Conservation (phyloP, 2,113 vertebrate genomes). For the Lepus europaeus region DNA sequence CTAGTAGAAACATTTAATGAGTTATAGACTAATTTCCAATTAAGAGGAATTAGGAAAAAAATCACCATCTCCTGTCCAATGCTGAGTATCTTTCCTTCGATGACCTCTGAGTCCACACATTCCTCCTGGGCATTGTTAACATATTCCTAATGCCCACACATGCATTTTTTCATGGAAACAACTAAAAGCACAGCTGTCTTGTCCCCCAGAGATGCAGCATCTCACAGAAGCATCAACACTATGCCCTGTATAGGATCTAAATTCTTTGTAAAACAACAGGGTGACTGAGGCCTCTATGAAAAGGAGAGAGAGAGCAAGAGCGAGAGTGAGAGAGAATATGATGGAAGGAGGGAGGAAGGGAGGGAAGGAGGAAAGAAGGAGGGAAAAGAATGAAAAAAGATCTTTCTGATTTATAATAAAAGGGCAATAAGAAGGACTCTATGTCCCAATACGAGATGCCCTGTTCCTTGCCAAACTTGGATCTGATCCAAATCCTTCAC, state of each 20-base stretch:
- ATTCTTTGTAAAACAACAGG: conserved; percentile 82
- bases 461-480: conserved; percentile 89
- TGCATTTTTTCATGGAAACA: conserved; percentile 93
- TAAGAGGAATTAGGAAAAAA: neutral
- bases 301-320: conserved; percentile 73
- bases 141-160: conserved; percentile 92
- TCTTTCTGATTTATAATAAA: conserved; percentile 87
- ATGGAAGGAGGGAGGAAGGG: conserved; percentile 57
- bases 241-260: conserved; percentile 91
- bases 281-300: conserved; percentile 79
- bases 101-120: neutral
- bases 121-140: conserved; percentile 88
- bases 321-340: too few relatives aligned
- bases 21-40: neutral
- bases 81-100: neutral
- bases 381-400: conserved; percentile 78
- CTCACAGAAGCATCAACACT: conserved; percentile 92
- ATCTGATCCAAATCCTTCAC: conserved; percentile 83
- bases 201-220: conserved; percentile 91
- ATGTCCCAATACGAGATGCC: conserved; percentile 88
- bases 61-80: neutral
- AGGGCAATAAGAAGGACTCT: conserved; percentile 85
- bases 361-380: neutral
- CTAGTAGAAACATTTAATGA: neutral
- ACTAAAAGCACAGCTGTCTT: conserved; percentile 92